Evolutionary conservation across 2,888 invertebrate genomes (phyloP).

Genomic region (Tortricodes alternella): DNA sequence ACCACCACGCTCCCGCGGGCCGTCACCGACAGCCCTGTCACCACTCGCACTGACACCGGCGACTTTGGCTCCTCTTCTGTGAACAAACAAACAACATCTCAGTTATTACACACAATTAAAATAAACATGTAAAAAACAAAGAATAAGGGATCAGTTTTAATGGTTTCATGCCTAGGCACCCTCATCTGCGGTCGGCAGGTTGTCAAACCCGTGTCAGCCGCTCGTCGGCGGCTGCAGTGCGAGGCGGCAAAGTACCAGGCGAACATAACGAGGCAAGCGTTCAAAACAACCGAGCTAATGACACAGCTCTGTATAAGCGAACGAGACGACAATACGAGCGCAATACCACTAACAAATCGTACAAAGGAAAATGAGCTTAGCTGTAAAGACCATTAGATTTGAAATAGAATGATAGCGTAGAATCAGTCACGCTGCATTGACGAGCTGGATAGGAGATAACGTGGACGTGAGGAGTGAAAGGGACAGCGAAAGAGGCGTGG

Average conservation of each 20-base stretch:
- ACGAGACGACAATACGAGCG: conserved; percentile 45
- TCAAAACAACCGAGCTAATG: conserved; percentile 45
- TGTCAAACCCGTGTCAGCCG: conserved; percentile 75
- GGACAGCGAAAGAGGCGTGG: conserved; percentile 62
- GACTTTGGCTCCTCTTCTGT: conserved; percentile 79
- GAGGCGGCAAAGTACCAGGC: conserved; percentile 82
- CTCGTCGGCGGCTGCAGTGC: conserved; percentile 78
- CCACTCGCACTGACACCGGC: conserved; percentile 69
- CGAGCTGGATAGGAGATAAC: conserved; percentile 51
- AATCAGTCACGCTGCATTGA: conserved; percentile 63
- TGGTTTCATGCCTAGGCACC: conserved; percentile 1
- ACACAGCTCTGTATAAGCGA: conserved; percentile 50
- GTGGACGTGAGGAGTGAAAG: conserved; percentile 43
- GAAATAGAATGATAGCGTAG: conserved; percentile 39
- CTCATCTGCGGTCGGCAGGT: conserved; percentile 57
- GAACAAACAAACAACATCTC: conserved; percentile 54
- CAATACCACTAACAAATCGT: conserved; percentile 38
- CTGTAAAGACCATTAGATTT: conserved; percentile 41
- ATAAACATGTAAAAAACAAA: neutral
- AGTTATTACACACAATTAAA: conserved; percentile 31
- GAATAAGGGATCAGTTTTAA: neutral
- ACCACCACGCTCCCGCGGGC: conserved; percentile 64
- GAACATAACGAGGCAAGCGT: conserved; percentile 56
- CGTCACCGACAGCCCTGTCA: conserved; percentile 64
- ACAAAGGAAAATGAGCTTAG: conserved; percentile 44